Conservation (phyloP, 35 echinoderm and acorn worm genomes). For the Heliocidaris tuberculata region DNA sequence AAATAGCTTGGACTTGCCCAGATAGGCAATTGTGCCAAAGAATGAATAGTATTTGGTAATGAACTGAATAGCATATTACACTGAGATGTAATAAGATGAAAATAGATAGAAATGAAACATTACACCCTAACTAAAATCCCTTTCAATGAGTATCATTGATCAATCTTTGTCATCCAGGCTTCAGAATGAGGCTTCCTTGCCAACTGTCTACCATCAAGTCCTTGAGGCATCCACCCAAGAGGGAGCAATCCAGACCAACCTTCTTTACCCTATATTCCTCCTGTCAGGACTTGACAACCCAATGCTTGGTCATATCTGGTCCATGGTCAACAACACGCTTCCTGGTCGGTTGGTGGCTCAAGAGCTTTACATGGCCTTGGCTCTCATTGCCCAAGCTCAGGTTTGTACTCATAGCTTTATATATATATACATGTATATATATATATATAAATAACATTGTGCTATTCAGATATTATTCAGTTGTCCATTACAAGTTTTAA, state of each 20-base stretch:
- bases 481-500: no score
- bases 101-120: neutral
- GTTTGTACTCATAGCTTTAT: conserved; percentile 33
- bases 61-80: neutral
- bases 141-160: conserved; percentile 1
- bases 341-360: conserved; percentile 70
- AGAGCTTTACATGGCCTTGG: conserved; percentile 79
- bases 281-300: conserved; percentile 72
- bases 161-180: conserved; percentile 66
- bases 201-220: conserved; percentile 85
- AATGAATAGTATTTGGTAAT: no score
- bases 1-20: no score
- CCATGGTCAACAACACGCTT: conserved; percentile 72
- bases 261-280: conserved; percentile 78
- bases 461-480: no score
- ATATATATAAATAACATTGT: no score
- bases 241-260: conserved; percentile 72
- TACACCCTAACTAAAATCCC: neutral
- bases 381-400: conserved; percentile 84
- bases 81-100: neutral
- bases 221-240: conserved; percentile 73
- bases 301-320: conserved; percentile 74
- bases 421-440: no score
- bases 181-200: conserved; percentile 69
- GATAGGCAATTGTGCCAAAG: no score